phyloP scores from a whole-genome alignment of 1,140 invertebrate species.

The Leptinotarsa defecta region DNA sequence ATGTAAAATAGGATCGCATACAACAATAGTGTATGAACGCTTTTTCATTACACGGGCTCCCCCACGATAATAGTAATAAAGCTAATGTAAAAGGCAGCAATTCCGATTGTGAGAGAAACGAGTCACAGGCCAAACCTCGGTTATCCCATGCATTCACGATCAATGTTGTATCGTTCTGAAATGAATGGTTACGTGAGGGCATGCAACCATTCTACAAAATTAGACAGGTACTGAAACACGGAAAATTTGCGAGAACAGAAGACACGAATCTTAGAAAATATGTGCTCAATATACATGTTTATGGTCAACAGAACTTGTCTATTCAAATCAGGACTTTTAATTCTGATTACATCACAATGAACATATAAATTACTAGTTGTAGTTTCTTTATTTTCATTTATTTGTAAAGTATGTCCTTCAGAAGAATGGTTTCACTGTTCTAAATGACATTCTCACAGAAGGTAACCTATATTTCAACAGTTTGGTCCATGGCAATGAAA shows the following conservation, averaged over 20 bases:
- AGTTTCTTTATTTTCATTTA: no score
- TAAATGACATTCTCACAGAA: no score
- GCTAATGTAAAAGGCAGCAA: not conserved
- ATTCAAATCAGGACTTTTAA: no score
- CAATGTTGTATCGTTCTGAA: not conserved
- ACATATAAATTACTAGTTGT: no score
- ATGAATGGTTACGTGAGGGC: constrained; percentile 1
- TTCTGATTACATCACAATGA: no score
- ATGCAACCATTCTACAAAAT: constrained; percentile 1
- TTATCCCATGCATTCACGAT: not conserved
- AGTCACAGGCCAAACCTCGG: not conserved
- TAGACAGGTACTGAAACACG: constrained; percentile 1
- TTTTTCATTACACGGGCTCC: not conserved
- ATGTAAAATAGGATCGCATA: no score
- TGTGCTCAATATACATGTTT: not conserved
- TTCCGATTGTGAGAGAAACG: not conserved
- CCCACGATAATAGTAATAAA: not conserved
- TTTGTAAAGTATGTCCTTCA: no score
- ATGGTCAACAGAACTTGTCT: no score
- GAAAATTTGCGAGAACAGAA: constrained; percentile 2
- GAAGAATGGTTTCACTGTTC: no score
- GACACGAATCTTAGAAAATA: not conserved
- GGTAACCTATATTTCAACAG: no score
- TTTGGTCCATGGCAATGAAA: no score
- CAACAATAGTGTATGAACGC: not conserved